Evolutionary conservation across 2,113 vertebrate genomes (phyloP), one percentile per base, ranked within the genome.

Genomic region (Spheniscus mendiculus): DNA sequence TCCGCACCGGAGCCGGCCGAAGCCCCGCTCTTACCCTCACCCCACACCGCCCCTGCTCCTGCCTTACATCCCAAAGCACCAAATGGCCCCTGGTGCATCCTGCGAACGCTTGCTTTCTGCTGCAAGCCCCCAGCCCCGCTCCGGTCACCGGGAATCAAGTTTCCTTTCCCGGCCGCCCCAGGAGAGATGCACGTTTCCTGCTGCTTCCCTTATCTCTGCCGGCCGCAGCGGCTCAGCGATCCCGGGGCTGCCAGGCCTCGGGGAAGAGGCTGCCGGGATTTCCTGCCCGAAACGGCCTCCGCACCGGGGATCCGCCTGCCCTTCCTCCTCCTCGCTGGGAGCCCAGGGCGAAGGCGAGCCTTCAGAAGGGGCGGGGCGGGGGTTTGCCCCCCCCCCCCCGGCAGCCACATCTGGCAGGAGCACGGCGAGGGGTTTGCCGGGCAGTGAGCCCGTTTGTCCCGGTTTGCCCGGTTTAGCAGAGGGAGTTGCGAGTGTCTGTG

Each of bases 171-270:
- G 8, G 5, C 66, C 1, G 4, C 23, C 86, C 86, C 83, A 4
- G 81, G 72, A 93, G 96, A 67, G 84, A 47, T 14, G 72, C 2
- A 15, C 1, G 3, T 93, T 96, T 97, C 92, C 97, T 96, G 92
- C 87, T 40, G n/a, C 70, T 86, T 29, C 84, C 73, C 92, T 94
- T 84, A 82, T 87, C 95, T 94, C 62, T 2, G 2, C 69, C 1
- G 10, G n/a, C 38, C 0, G 45, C 66, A 4, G 42, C 38, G 4
- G 82, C 53, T 91, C 81, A 1, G 89, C 23, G 0, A 36, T 53
- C 11, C 38, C 45, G 9, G 36, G 10, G 11, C 80, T 83, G 91
- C 76, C 77, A 27, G 81, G 15, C 32, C 65, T 50, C 0, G 20
- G 56, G 70, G 45, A 73, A 53, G 63, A 83, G 71, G 45, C 72